Base-by-base conservation (phyloP, 2,797 vertebrate species). In the Centropyge bicolor region DNA sequence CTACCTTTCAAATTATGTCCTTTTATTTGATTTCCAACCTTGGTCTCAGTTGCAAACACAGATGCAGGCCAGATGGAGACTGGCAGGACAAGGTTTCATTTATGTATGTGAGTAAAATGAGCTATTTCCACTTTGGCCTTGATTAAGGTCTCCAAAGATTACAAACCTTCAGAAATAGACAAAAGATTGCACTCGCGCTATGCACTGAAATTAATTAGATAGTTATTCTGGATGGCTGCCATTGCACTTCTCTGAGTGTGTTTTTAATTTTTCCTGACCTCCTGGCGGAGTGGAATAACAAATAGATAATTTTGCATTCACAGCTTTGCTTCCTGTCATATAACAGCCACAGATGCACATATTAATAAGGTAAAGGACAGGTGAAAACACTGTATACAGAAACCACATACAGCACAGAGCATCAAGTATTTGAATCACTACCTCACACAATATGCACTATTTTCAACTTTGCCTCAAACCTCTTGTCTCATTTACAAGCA, bases 151-250 rank as follows among this genome's bases (percentile, higher is more conserved):
- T 92, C 88, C 64, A 64, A 90, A 88, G 86, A 93, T 88, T 88
- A 90, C 66, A 88, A 90, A 90, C 83, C 88, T 86, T 91, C 70
- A 83, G 66, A 93, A 87, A 88, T 35, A 86, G 84, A 88, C 77
- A 82, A 84, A 91, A 88, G 76, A 91, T 31, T 79, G 64, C 73
- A 70, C 81, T 84, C 64, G 73, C 76, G 68, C 62, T 89, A 88
- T 88, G 90, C 80, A 77, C 70, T 64, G 80, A 93, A 92, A 91
- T 88, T 90, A 93, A 95, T 95, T 91, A 90, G 86, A 93, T 88
- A 86, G 84, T 91, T 91, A 89, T 88, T 91, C 86, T 95, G 93
- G 91, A 93, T 70, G 78, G 86, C 81, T 93, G 93, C 93, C 90
- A 92, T 78, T 79, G 86, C 71, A 83, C 86, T 89, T 92, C 82